These are phyloP conservation scores for Phalacrocorax carbo DNA, from an alignment of 2,113 vertebrate genomes.

Conservation along the genomic window DNA sequence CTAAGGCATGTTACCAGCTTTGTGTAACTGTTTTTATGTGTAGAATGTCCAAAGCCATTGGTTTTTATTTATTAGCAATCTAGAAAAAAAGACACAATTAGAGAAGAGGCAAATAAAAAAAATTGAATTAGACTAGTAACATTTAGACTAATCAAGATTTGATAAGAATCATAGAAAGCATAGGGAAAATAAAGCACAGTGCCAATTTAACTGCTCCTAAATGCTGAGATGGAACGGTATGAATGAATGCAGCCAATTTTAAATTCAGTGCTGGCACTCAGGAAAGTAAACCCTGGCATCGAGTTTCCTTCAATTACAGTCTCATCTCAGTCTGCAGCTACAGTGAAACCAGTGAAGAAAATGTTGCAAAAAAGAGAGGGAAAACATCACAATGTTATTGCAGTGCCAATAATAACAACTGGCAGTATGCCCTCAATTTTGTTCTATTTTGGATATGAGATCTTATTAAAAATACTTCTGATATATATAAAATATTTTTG, in stretches of 20 bases:
- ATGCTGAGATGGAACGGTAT: background rate
- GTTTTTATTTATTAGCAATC: background rate
- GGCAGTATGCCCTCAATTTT: background rate
- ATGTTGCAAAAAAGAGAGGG: background rate
- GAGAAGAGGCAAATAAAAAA: background rate
- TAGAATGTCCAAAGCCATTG: background rate
- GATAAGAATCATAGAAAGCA: background rate
- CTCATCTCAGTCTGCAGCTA: background rate
- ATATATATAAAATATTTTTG: background rate
- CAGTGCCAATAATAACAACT: background rate
- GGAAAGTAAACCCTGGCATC: background rate
- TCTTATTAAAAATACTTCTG: background rate
- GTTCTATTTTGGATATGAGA: background rate
- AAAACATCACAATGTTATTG: background rate
- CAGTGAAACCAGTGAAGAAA: background rate
- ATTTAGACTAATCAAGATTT: background rate
- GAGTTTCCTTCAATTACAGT: background rate
- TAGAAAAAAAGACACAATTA: background rate
- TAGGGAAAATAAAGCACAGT: background rate
- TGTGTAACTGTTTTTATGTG: background rate
- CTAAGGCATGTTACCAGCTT: background rate
- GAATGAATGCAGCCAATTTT: background rate
- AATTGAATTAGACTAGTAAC: background rate
- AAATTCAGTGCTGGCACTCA: background rate
- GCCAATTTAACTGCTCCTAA: background rate